A percentile compares a stretch with the other conserved stretches of the same genome.
These are phyloP conservation scores for Neomonachus schauinslandi DNA, from an alignment of 2,113 vertebrate genomes.

Conservation along the genomic window DNA sequence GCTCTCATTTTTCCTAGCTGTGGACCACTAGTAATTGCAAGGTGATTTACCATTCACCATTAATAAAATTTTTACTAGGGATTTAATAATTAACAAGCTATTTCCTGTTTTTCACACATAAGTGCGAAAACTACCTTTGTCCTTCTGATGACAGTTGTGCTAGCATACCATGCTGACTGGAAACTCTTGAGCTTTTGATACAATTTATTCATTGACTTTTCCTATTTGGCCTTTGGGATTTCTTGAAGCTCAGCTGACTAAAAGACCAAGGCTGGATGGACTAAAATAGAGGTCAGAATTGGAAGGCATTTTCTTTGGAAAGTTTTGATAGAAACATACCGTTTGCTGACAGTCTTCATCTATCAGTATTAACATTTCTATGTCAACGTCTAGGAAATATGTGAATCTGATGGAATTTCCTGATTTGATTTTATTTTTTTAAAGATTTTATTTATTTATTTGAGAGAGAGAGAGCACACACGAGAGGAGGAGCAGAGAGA, in stretches of 20 bases:
- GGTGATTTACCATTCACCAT: not conserved
- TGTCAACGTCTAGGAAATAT: not conserved
- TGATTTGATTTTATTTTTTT: not conserved
- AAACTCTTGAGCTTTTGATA: slow-evolving; percentile 33
- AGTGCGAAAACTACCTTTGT: slow-evolving; percentile 16
- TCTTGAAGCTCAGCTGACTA: not conserved
- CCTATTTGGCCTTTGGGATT: not conserved
- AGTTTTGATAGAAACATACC: not conserved
- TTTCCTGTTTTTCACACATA: slow-evolving; percentile 66
- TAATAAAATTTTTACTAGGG: not conserved
- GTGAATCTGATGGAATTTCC: slow-evolving; percentile 5
- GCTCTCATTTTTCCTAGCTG: not conserved
- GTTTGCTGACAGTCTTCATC: not conserved
- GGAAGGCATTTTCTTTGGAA: slow-evolving; percentile 21
- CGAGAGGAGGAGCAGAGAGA: not conserved
- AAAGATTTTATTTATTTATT: not conserved
- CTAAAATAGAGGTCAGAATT: not conserved
- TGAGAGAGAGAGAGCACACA: not conserved
- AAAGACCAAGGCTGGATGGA: slow-evolving; percentile 15
- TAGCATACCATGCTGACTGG: not conserved
- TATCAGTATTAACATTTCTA: not conserved
- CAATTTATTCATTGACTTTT: not conserved
- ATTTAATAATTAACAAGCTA: slow-evolving; percentile 44
- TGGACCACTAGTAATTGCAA: not conserved
- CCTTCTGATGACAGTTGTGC: not conserved